These are phyloP conservation scores for Morone chrysops DNA, from an alignment of 2,113 vertebrate genomes.

Conservation along the genomic window DNA sequence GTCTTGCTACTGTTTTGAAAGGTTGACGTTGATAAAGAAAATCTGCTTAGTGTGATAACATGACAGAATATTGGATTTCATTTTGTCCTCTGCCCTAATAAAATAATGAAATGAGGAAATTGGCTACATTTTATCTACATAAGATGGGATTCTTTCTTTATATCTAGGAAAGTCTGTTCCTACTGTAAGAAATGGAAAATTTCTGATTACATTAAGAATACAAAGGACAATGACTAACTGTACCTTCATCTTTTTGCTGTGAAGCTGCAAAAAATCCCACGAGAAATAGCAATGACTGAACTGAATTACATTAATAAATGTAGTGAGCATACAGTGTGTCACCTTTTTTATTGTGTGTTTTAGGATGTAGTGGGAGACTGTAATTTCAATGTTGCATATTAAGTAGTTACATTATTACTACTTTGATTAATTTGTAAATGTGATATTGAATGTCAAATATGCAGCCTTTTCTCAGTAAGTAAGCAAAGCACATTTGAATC, in stretches of 20 bases:
- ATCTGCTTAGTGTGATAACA: conserved; percentile 33
- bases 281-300: neutral
- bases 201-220: neutral
- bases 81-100: neutral
- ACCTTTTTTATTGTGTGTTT: neutral
- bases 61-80: conserved; percentile 11
- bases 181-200: neutral
- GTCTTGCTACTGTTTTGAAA: conserved; percentile 15
- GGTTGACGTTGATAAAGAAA: conserved; percentile 16
- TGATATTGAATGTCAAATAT: conserved; percentile 1
- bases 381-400: neutral
- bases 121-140: conserved; percentile 15
- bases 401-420: neutral
- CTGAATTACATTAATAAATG: neutral
- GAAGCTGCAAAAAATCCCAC: neutral
- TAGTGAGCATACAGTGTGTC: neutral
- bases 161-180: neutral
- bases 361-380: neutral
- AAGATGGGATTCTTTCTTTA: neutral
- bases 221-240: neutral
- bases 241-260: neutral
- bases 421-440: neutral
- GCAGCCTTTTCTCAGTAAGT: neutral
- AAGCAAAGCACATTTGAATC: conserved; percentile 28
- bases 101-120: conserved; percentile 26